Base-by-base conservation (phyloP, 2,113 vertebrate genomes). In the Dascyllus trimaculatus region DNA sequence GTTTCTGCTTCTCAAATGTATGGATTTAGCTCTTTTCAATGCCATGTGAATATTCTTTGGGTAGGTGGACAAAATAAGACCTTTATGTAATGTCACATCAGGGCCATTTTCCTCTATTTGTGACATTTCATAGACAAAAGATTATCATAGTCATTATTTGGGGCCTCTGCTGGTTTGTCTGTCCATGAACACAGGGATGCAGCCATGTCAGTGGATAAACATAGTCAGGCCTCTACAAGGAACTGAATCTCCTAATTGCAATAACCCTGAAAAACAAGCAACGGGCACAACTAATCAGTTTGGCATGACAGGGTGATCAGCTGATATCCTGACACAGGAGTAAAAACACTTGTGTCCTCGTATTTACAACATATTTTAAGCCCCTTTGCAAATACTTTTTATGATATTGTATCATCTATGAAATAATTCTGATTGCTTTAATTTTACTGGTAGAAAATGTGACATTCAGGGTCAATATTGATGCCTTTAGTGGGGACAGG, bases 211-310 rank as follows among this genome's bases (percentile, higher is more conserved):
- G 11, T 21, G 10, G 43, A 48, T 22, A 26, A 14, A 43, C 11
- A 32, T 57, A 1, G 62, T 69, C 71, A 43, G 38, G 11, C 24
- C 19, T 54, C 6, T 6, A 17, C 11, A 26, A 29, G 52, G 17
- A 70, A 68, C 26, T 43, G 26, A 61, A 63, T 8, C 5, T 25
- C 18, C 22, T 66, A 46, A 61, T 48, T 48, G 25, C 9, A 52
- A 59, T 52, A 45, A 64, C 22, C 38, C 25, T 17, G 26, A 38
- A 22, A 52, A 15, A 22, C 46, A 66, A 52, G 17, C 9, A 9
- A 21, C 13, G 71, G 40, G 70, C 59, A 60, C 15, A 81, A 49
- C 43, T 56, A 56, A 35, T 52, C 35, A 58, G 46, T 19, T 13
- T 46, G 51, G 13, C 4, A 19, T 35, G 53, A 67, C 64, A 35